Evolutionary conservation across 2,888 invertebrate species (phyloP).

Genomic region (Gonocerus acuteangulatus): DNA sequence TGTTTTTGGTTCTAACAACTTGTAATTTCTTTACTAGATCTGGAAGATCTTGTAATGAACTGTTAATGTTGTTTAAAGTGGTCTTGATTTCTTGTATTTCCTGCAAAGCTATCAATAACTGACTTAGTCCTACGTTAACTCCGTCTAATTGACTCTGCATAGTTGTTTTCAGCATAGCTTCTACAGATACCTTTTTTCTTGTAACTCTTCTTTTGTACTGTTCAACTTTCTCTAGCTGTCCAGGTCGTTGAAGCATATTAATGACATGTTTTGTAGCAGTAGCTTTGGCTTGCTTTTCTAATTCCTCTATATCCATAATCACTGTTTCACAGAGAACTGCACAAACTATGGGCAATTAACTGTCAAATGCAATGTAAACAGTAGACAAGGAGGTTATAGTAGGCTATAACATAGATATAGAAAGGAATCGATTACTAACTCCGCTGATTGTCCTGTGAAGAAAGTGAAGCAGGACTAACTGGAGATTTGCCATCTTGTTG

Average conservation of each 20-base stretch:
- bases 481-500: too few relatives aligned
- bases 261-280: conserved; percentile 78
- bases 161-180: conserved; percentile 93
- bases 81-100: conserved; percentile 62
- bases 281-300: conserved; percentile 65
- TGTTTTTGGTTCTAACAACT: conserved; percentile 84
- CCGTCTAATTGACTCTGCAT: conserved; percentile 97
- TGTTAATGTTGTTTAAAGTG: conserved; percentile 70
- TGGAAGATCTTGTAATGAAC: conserved; percentile 66
- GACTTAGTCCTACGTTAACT: conserved; percentile 84
- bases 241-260: conserved; percentile 87
- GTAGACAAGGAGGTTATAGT: too few relatives aligned
- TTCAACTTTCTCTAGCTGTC: conserved; percentile 87
- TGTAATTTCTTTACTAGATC: conserved; percentile 72
- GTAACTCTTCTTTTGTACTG: conserved; percentile 67
- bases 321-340: too few relatives aligned
- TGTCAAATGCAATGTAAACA: too few relatives aligned
- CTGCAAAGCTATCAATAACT: conserved; percentile 74
- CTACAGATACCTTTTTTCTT: conserved; percentile 80
- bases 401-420: too few relatives aligned
- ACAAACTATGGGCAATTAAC: too few relatives aligned
- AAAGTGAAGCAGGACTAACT: too few relatives aligned
- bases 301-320: conserved; percentile 31
- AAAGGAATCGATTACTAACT: too few relatives aligned
- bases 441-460: too few relatives aligned